Percentiles rank a stretch among this genome's conserved stretches.
phyloP scores from a whole-genome alignment of 2,888 invertebrate genomes.

The Perithous albicinctus region DNA sequence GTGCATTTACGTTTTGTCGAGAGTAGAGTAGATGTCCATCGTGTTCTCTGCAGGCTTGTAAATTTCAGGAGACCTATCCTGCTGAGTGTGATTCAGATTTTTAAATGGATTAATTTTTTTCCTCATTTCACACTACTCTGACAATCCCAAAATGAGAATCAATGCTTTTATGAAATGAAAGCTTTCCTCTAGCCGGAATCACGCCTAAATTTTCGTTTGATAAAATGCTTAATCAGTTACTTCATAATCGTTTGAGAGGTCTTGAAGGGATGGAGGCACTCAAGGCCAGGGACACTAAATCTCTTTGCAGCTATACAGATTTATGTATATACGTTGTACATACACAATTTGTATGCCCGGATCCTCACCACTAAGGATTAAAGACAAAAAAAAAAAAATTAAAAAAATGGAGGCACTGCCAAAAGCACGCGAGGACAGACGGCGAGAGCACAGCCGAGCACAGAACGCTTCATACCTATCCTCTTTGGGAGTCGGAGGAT shows the following conservation, averaged over 20 bases:
- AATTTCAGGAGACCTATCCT: too few relatives aligned
- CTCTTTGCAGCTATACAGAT: constrained; percentile 3
- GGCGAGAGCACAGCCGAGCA: constrained; percentile 36
- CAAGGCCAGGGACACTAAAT: neutral
- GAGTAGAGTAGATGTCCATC: neutral
- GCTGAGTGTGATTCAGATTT: neutral
- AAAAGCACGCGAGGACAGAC: constrained; percentile 46
- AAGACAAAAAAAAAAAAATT: constrained; percentile 25
- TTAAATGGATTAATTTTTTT: neutral
- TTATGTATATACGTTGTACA: neutral
- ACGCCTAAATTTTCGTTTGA: too few relatives aligned
- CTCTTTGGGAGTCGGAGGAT: constrained; percentile 73
- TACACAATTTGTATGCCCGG: constrained; percentile 22
- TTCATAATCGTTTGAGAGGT: constrained; percentile 22
- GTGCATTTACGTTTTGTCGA: neutral
- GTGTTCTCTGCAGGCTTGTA: neutral
- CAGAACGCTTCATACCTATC: constrained; percentile 66
- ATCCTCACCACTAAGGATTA: constrained; percentile 52
- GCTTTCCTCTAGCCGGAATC: too few relatives aligned
- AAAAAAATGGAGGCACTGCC: constrained; percentile 7
- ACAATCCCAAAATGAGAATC: too few relatives aligned
- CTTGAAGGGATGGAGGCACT: neutral
- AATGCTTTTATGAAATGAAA: too few relatives aligned
- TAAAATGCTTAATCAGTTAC: too few relatives aligned
- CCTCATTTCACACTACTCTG: too few relatives aligned